phyloP scores from a whole-genome alignment of 2,113 vertebrate species.

The Varanus komodoensis region DNA sequence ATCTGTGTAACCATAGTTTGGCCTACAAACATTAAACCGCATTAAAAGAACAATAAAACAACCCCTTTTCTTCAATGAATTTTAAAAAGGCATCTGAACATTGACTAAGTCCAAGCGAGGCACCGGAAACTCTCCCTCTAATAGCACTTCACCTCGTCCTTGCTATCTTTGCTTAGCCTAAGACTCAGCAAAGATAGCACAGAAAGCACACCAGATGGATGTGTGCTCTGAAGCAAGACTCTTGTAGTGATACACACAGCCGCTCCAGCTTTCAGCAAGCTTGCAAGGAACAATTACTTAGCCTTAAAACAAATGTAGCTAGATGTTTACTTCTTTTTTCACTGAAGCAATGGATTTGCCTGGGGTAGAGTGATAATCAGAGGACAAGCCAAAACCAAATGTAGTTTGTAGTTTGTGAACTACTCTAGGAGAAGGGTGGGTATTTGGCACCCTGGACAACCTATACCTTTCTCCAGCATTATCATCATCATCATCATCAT shows the following conservation, averaged over 20 bases:
- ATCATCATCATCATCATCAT: too few relatives aligned
- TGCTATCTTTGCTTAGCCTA: background rate
- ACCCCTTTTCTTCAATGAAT: too few relatives aligned
- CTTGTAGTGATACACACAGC: background rate
- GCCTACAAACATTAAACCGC: too few relatives aligned
- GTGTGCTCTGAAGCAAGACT: background rate
- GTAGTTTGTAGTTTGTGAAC: background rate
- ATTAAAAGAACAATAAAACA: too few relatives aligned
- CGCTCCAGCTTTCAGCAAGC: background rate
- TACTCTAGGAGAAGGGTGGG: too few relatives aligned
- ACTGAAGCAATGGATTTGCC: background rate
- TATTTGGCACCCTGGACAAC: too few relatives aligned
- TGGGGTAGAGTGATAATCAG: background rate
- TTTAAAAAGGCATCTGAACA: too few relatives aligned
- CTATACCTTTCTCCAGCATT: too few relatives aligned
- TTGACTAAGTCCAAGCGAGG: background rate
- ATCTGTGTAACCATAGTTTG: too few relatives aligned
- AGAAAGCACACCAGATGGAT: background rate
- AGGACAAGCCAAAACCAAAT: background rate
- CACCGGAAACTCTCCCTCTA: background rate
- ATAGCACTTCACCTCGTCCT: background rate
- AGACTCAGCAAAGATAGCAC: background rate
- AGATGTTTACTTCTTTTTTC: background rate
- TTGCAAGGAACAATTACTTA: background rate
- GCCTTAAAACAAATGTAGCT: background rate